Base-by-base conservation (phyloP, 2,888 invertebrate genomes). In the Melanotus villosus region DNA sequence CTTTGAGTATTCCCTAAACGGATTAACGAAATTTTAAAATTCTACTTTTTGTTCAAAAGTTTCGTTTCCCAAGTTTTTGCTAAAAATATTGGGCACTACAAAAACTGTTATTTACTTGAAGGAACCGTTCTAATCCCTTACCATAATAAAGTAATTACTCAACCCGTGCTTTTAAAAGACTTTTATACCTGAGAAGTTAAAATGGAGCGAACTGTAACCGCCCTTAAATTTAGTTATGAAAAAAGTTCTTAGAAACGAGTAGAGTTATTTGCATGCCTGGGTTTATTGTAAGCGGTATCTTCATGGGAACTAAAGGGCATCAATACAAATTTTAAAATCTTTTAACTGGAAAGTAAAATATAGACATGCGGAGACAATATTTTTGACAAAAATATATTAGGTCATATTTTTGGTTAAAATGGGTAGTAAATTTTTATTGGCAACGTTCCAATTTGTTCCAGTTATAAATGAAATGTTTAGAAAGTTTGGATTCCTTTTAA, bases 181-280 rank as follows among this genome's bases (percentile, higher is more conserved):
- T 41, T 52, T 34, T 16, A 12, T 56, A 63, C 68, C 68, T 63
- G 50, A 38, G 2, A 9, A 26, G 23, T 38, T 50, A 57, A 65
- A 47, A 56, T 56, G 36, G 43, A 52, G 47, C 32, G 50, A 65
- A 72, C 68, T 38, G 62, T 63, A 70, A 63, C 56, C 14, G 52
- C 57, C 66, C 71, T 64, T 69, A 64, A 73, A 76, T 73, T 74
- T 71, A 59, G 65, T 73, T 74, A 71, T 67, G 68, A 73, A 74
- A 72, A 57, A 67, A 56, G 62, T 73, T 73, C 69, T 68, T 43
- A 47, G 70, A 73, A 73, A 52, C 10, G 54, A 23, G 41, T 26
- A 12, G 36, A 47, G 14, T 23, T 30, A 62, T 65, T 66, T 38
- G 45, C 66, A 64, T 56, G 63, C 36, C 23, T 34, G 50, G 34